phyloP scores from a whole-genome alignment of 2,888 invertebrate genomes.

The Tinea trinotella region DNA sequence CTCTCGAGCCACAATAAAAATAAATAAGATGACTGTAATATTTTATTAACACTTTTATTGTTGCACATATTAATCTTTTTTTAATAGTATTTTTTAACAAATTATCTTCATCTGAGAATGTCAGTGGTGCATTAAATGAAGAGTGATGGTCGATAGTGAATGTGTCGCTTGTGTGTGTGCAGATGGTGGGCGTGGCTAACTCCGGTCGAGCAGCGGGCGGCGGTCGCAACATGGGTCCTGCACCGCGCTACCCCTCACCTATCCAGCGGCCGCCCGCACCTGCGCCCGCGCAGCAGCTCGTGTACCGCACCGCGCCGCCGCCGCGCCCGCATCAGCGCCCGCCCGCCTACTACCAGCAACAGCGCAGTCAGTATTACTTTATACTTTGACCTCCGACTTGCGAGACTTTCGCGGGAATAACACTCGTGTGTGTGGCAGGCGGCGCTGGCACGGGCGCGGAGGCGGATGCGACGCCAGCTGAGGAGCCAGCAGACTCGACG shows the following conservation, averaged over 20 bases:
- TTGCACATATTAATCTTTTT: too few species aligned
- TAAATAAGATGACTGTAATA: too few species aligned
- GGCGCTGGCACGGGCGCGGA: constrained; percentile 12
- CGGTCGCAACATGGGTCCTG: constrained; percentile 39
- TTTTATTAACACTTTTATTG: too few species aligned
- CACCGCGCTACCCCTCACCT: constrained; percentile 69
- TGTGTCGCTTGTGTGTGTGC: too few species aligned
- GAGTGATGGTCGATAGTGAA: too few species aligned
- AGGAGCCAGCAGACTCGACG: constrained; percentile 35
- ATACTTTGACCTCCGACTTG: constrained; percentile 21
- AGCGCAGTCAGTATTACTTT: constrained; percentile 51
- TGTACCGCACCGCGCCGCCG: constrained; percentile 48
- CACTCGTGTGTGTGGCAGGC: constrained; percentile 11
- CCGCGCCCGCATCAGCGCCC: constrained; percentile 33
- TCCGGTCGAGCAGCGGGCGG: constrained; percentile 37
- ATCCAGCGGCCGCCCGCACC: constrained; percentile 69
- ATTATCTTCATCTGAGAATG: too few species aligned
- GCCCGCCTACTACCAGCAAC: constrained; percentile 56
- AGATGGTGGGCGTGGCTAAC: constrained; percentile 53
- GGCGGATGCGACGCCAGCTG: constrained; percentile 30
- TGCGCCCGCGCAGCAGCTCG: constrained; percentile 24
- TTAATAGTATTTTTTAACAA: too few species aligned
- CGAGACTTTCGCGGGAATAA: neutral
- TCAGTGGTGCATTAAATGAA: too few species aligned
- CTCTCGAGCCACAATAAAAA: too few species aligned